Conservation (phyloP, 2,888 invertebrate species). For the Anaspis maculata region DNA sequence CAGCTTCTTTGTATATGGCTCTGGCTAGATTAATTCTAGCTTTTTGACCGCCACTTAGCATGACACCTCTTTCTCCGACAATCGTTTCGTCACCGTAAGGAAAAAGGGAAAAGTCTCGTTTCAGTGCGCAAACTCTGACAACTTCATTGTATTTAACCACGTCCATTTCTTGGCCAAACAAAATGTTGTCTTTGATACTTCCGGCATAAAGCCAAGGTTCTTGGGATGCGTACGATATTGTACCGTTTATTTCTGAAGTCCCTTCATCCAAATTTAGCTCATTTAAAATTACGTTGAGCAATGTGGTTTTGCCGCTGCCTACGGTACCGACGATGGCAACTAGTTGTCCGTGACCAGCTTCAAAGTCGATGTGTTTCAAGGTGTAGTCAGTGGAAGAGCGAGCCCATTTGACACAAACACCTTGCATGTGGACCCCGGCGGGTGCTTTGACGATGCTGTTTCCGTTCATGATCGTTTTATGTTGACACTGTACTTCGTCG, state of each 20-base stretch:
- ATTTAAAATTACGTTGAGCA: constrained; percentile 51
- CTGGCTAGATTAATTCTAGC: constrained; percentile 81
- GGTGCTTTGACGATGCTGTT: not conserved
- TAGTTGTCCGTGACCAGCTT: constrained; percentile 51
- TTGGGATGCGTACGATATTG: constrained; percentile 69
- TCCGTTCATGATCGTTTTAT: not conserved
- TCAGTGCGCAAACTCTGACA: constrained; percentile 60
- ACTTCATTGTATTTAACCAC: constrained; percentile 56
- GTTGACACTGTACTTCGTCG: constrained; percentile 35
- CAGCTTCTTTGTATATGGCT: constrained; percentile 73
- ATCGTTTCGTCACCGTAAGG: constrained; percentile 72
- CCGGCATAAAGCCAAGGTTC: constrained; percentile 78
- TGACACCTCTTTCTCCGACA: constrained; percentile 66
- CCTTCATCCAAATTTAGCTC: constrained; percentile 64
- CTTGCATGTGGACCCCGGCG: constrained; percentile 29
- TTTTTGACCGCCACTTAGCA: constrained; percentile 70
- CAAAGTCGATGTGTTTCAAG: constrained; percentile 54
- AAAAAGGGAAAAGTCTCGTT: constrained; percentile 62
- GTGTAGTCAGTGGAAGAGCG: constrained; percentile 28
- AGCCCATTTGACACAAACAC: constrained; percentile 61
- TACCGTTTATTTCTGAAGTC: constrained; percentile 56
- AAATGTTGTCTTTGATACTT: constrained; percentile 83
- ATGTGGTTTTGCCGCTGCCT: constrained; percentile 52
- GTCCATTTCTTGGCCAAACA: constrained; percentile 73
- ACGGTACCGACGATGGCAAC: constrained; percentile 53